Evolutionary conservation across 92 coral and sea anemone genomes (phyloP).

Genomic region (Epizoanthus rinbou): DNA sequence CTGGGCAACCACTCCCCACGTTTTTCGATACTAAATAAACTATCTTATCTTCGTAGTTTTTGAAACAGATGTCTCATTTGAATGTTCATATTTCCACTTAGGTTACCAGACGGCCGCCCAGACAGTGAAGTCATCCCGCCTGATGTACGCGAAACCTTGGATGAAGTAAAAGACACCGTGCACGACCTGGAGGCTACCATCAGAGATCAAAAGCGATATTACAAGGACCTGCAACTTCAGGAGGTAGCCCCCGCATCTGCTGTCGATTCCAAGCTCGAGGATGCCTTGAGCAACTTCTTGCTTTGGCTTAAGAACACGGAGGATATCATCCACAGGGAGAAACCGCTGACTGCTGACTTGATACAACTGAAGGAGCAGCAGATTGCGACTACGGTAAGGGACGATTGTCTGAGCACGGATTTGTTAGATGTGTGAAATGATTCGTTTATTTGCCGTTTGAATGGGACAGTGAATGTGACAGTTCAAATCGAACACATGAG

Average conservation of each 20-base stretch:
- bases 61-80: too few relatives aligned
- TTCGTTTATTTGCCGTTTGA: too few relatives aligned
- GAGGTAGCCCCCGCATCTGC: conserved; percentile 55
- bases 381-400: conserved; percentile 72
- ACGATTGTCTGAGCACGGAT: neutral
- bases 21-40: too few relatives aligned
- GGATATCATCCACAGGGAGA: conserved; percentile 67
- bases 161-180: conserved; percentile 66
- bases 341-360: conserved; percentile 72
- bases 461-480: too few relatives aligned
- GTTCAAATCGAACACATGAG: too few relatives aligned
- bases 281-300: conserved; percentile 69
- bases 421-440: neutral
- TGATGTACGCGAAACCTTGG: conserved; percentile 71
- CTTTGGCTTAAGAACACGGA: conserved; percentile 82
- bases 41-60: too few relatives aligned
- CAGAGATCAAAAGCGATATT: conserved; percentile 74
- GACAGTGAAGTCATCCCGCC: conserved; percentile 79
- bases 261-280: conserved; percentile 80
- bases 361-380: conserved; percentile 79
- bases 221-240: conserved; percentile 55
- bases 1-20: too few relatives aligned
- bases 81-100: neutral
- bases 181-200: conserved; percentile 78
- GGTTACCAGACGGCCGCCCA: conserved; percentile 73